Evolutionary conservation across 1,140 invertebrate genomes (phyloP), one percentile per base, ranked within the genome.

Genomic region (Bombus affinis): DNA sequence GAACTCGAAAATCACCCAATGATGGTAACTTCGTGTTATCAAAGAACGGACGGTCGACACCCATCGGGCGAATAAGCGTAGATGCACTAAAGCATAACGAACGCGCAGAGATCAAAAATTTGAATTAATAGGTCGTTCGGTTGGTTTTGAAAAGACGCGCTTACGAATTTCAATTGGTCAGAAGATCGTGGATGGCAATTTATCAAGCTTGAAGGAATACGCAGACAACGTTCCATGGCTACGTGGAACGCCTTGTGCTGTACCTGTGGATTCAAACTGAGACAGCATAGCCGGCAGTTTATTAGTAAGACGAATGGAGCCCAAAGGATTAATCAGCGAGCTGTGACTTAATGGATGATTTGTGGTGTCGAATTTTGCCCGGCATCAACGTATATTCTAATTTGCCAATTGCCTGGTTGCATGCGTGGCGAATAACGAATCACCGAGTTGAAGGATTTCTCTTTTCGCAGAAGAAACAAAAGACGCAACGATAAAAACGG

Each of bases 231-330:
- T 32, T 73, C n/a, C 32, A 12, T 5, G 28, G 22, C 32, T 75
- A 53, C 9, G 32, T 32, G 32, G 25, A 35, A 75, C 35, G 57
- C 28, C 35, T 59, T 37, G 75, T 25, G 25, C 25, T 2, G 75
- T 77, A 77, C 32, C 75, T 62, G 75, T n/a, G 18, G 75, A 62
- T 77, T 62, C 35, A 12, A 62, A 59, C 15, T 62, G 12, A 39
- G 28, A 62, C 28, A 32, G 12, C 37, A 15, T 32, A 22, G 42
- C 28, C 15, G 35, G 18, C 53, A n/a, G 75, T 77, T 77, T 76
- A 76, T 76, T 76, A 76, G 74, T 39, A 76, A 76, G 74, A 76
- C 35, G 74, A 76, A 76, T 76, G 74, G 74, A 15, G 53, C 73
- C 73, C 73, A 35, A 75, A 75, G 44, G 73, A 75, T 75, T 75